phyloP scores from a whole-genome alignment of 2,113 vertebrate genomes.

The Bubalus kerabau region DNA sequence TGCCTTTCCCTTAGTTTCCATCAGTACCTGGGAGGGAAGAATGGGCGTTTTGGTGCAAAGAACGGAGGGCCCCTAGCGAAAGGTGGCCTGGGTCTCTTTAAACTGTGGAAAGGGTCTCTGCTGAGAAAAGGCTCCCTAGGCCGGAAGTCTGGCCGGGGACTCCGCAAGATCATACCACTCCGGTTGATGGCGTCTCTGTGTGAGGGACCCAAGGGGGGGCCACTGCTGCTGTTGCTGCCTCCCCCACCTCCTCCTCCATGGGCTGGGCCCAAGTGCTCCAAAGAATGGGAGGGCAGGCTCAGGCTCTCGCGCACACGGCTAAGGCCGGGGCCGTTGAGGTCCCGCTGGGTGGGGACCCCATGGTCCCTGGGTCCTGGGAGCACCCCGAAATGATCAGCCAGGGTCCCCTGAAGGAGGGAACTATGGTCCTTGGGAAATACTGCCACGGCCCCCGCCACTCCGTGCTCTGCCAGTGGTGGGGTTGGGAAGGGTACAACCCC shows the following conservation, averaged over 20 bases:
- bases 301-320: constrained; percentile 81
- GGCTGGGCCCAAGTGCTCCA: constrained; percentile 71
- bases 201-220: constrained; percentile 70
- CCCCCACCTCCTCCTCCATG: constrained; percentile 64
- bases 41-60: constrained; percentile 92
- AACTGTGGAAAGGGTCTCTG: constrained; percentile 83
- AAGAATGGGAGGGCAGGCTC: constrained; percentile 62
- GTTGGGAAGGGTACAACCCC: constrained; percentile 77
- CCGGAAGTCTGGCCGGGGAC: constrained; percentile 79
- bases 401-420: constrained; percentile 82
- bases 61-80: constrained; percentile 87
- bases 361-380: constrained; percentile 81
- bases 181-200: constrained; percentile 76
- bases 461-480: constrained; percentile 74
- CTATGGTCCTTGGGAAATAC: constrained; percentile 78
- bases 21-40: constrained; percentile 95
- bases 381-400: constrained; percentile 87
- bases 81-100: constrained; percentile 87
- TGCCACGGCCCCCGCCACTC: constrained; percentile 66
- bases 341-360: constrained; percentile 74
- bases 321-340: constrained; percentile 72
- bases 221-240: constrained; percentile 50
- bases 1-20: constrained; percentile 56
- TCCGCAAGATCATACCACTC: constrained; percentile 73
- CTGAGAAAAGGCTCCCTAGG: constrained; percentile 84